Conservation (phyloP, 2,797 vertebrate species). For the Cheirogaleus major region DNA sequence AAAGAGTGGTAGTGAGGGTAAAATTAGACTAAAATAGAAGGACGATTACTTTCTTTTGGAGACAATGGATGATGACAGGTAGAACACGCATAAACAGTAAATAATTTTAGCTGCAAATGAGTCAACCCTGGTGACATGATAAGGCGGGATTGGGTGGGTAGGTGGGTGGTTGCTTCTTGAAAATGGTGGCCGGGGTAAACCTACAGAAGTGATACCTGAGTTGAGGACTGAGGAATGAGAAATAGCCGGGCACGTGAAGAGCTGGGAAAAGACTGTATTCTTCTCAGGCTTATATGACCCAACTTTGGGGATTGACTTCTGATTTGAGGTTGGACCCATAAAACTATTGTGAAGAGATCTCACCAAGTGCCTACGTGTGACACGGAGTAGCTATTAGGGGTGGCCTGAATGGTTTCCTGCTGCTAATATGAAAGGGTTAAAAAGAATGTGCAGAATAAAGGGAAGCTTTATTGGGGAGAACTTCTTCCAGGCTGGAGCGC, state of each 20-base stretch:
- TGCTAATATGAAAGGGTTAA: background rate
- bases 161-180: background rate
- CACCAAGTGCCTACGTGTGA: accelerated
- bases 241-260: background rate
- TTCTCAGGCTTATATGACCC: background rate
- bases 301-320: background rate
- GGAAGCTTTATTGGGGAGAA: background rate
- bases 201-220: no score
- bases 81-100: background rate
- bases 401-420: background rate
- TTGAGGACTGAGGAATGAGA: background rate
- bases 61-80: background rate
- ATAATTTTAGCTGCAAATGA: background rate
- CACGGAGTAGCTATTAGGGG: background rate
- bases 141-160: no score
- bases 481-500: background rate
- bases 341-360: background rate
- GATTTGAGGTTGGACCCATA: background rate
- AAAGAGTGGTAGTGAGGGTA: background rate
- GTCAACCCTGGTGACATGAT: background rate
- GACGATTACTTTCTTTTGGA: background rate
- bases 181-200: background rate
- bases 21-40: background rate
- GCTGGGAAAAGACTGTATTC: background rate
- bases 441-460: background rate